Evolutionary conservation across 92 coral and sea anemone genomes (phyloP).

Genomic region (Siderastrea radians): DNA sequence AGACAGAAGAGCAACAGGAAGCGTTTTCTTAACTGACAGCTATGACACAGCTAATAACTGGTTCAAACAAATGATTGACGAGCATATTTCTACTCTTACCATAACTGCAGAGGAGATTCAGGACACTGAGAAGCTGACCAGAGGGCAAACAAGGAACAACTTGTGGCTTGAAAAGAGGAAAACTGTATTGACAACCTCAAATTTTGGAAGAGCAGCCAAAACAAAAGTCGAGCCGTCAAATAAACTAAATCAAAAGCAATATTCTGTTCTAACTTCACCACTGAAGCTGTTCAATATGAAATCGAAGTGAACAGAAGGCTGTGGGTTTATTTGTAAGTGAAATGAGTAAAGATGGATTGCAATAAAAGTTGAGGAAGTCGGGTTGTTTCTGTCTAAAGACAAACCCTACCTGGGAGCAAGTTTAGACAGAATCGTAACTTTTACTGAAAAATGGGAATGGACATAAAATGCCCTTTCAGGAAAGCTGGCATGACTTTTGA

Average conservation of each 20-base stretch:
- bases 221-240: slow-evolving; percentile 65
- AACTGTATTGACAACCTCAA: slow-evolving; percentile 65
- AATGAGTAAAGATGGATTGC: slow-evolving; percentile 27
- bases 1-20: slow-evolving; percentile 33
- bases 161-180: slow-evolving; percentile 69
- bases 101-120: slow-evolving; percentile 22
- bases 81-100: slow-evolving; percentile 25
- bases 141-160: slow-evolving; percentile 60
- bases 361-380: background rate
- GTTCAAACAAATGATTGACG: slow-evolving; percentile 37
- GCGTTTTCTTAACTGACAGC: slow-evolving; percentile 37
- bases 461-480: slow-evolving; percentile 60
- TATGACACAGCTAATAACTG: slow-evolving; percentile 45
- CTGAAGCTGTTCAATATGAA: slow-evolving; percentile 68
- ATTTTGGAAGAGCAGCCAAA: slow-evolving; percentile 66
- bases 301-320: slow-evolving; percentile 65
- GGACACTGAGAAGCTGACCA: slow-evolving; percentile 60
- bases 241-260: slow-evolving; percentile 72
- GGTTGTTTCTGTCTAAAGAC: too few species aligned
- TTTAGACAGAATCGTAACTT: slow-evolving; percentile 43
- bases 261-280: slow-evolving; percentile 50
- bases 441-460: slow-evolving; percentile 55
- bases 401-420: slow-evolving; percentile 60
- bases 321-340: slow-evolving; percentile 39
- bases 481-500: slow-evolving; percentile 61